phyloP scores from a whole-genome alignment of 2,888 invertebrate species.

The Brachylomia viminalis region DNA sequence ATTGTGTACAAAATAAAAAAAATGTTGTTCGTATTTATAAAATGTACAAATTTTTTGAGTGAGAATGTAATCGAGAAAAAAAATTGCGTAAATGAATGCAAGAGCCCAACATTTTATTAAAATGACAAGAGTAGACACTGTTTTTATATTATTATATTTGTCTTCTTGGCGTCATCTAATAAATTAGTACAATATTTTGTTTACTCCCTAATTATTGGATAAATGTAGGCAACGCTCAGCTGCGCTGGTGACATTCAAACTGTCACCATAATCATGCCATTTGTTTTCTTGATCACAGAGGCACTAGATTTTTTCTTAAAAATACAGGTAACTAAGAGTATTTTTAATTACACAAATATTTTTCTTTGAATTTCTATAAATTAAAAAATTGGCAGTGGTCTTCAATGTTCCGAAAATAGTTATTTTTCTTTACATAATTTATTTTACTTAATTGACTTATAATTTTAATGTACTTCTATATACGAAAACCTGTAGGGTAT shows the following conservation, averaged over 20 bases:
- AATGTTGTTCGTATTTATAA: constrained; percentile 69
- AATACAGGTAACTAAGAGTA: constrained; percentile 81
- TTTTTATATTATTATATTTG: not conserved
- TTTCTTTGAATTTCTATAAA: constrained; percentile 64
- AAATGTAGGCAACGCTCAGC: not conserved
- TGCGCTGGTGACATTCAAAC: not conserved
- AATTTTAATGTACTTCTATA: constrained; percentile 60
- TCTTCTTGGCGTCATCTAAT: not conserved
- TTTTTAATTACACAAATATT: constrained; percentile 60
- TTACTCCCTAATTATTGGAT: not conserved
- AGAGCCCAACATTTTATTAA: not conserved
- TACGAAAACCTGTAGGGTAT: constrained; percentile 80
- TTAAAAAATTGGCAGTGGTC: constrained; percentile 77
- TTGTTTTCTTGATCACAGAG: constrained; percentile 48
- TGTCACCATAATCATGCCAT: not conserved
- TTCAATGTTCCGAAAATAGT: constrained; percentile 46
- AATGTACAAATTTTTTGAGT: constrained; percentile 69
- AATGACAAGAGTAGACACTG: not conserved
- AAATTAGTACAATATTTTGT: not conserved
- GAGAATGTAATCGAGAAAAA: constrained; percentile 53
- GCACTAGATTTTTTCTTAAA: constrained; percentile 57
- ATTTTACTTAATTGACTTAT: constrained; percentile 61
- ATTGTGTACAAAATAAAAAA: constrained; percentile 69
- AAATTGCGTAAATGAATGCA: not conserved
- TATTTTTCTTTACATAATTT: constrained; percentile 57